A percentile compares a stretch with the other conserved stretches of the same genome.
These are phyloP conservation scores for Platycercus adscitus DNA, from an alignment of 2,113 vertebrate species.

Conservation along the genomic window DNA sequence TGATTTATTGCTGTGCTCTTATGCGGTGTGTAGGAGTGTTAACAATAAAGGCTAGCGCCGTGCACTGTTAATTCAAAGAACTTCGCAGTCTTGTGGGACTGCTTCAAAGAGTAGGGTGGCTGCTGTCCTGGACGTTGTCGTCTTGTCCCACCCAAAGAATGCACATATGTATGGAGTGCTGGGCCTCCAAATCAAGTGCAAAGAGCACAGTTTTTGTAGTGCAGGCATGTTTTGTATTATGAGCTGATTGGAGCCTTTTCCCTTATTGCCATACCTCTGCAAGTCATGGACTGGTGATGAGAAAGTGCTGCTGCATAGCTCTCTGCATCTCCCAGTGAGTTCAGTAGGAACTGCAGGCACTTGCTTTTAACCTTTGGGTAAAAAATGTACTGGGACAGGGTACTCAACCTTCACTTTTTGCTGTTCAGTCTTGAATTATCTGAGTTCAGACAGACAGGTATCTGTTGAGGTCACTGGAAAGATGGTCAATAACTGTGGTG, in stretches of 20 bases:
- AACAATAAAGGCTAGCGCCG: not conserved
- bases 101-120: not conserved
- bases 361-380: not conserved
- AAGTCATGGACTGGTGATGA: not conserved
- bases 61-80: not conserved
- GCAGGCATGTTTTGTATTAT: not conserved
- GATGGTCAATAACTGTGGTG: not conserved
- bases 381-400: not conserved
- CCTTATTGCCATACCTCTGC: not conserved
- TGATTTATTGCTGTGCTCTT: not conserved
- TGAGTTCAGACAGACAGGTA: not conserved
- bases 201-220: not conserved
- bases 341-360: not conserved
- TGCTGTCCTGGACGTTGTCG: not conserved
- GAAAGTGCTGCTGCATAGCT: not conserved
- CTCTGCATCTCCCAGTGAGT: not conserved
- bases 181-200: not conserved
- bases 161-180: not conserved
- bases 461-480: not conserved
- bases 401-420: not conserved
- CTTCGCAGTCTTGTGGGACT: not conserved
- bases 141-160: not conserved
- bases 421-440: not conserved
- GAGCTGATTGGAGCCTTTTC: not conserved
- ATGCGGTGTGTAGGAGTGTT: fast-evolving